phyloP scores from a whole-genome alignment of 2,113 vertebrate species.

The Stegostoma tigrinum region DNA sequence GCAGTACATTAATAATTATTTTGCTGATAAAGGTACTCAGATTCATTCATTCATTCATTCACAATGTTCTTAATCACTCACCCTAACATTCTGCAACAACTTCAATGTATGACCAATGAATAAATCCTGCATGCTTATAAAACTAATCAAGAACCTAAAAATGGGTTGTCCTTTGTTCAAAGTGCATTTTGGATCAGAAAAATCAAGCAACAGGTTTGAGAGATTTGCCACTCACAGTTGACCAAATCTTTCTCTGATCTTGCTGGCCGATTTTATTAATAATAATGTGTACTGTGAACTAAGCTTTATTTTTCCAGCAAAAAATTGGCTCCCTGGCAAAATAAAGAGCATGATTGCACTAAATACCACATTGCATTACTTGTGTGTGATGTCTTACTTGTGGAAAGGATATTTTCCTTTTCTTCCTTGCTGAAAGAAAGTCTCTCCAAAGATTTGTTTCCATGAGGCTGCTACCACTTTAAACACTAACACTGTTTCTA shows the following conservation, averaged over 20 bases:
- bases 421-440: neutral
- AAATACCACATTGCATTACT: neutral
- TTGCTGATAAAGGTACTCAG: neutral
- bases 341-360: neutral
- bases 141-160: neutral
- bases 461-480: neutral
- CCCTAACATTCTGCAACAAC: neutral
- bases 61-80: neutral
- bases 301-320: neutral
- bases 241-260: no score
- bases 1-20: neutral
- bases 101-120: neutral
- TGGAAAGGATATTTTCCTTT: neutral
- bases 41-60: no score
- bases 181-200: neutral
- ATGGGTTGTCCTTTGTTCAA: neutral
- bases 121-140: neutral
- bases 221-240: no score
- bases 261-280: neutral
- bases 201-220: neutral
- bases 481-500: neutral
- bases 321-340: neutral
- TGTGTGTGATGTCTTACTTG: conserved; percentile 1
- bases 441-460: neutral
- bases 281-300: neutral